Base-by-base conservation (phyloP, 2,113 vertebrate genomes). In the Pachycephala philippinensis region DNA sequence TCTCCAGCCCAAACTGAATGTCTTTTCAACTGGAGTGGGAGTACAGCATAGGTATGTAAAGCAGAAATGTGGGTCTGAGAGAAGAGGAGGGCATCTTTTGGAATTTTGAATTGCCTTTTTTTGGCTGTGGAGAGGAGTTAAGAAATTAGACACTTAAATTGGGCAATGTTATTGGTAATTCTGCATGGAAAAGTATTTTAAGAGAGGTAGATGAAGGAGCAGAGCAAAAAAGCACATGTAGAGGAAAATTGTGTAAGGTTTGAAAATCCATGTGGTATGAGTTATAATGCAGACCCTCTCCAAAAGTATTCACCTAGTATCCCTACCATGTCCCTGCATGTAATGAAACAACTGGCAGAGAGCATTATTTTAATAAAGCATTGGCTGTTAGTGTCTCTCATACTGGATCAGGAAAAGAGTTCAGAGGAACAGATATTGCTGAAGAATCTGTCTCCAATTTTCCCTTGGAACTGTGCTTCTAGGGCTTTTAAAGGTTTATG, bases 401-500 rank as follows among this genome's bases (percentile, higher is more conserved):
- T 70, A 50, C 44, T 56, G 64, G 27, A 74, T 85, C 19, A 24
- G 70, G 42, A 88, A 89, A 68, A 49, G 31, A 69, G 7, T 95
- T 96, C 54, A 69, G 76, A 74, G 50, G 47, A 90, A 30, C 82
- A 93, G 95, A 75, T 90, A 93, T 18, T 87, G 64, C 49, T 49
- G 90, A 89, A 68, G 69, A 87, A 39, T 84, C 87, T 92, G 93
- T 86, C 76, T 92, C 70, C 6, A 19, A 59, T 93, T 95, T 96
- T 92, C 85, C 64, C 45, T 74, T 93, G 93, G 81, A 89, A 85
- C 39, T 66, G 9, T 1, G 10, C 19, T 69, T 79, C 26, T 45
- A 94, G 28, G 35, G 50, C 15, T 63, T 89, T 74, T 93, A 75
- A 89, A 92, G 90, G 86, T 95, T 94, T 95, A 71, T 94, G 72